Base-by-base conservation (phyloP, 2,797 vertebrate species). In the Parambassis ranga region DNA sequence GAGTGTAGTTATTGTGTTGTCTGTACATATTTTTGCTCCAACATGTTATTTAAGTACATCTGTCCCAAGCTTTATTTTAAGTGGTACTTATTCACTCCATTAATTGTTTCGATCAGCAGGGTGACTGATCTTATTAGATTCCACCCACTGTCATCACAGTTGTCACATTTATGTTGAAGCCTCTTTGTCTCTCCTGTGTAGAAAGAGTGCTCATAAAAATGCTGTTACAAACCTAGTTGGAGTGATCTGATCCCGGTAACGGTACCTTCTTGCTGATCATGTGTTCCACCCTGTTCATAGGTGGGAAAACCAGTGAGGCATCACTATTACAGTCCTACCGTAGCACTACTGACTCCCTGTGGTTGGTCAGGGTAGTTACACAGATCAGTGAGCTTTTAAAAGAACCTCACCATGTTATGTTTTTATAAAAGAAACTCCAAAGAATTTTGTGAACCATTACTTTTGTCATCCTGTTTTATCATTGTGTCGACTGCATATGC, bases 1-100 rank as follows among this genome's bases (percentile, higher is more conserved):
- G n/a, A n/a, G n/a, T n/a, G n/a, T n/a, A n/a, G n/a, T n/a, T 69
- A 65, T 66, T 71, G 2, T 4, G 18, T n/a, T 30, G 13, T 72
- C 11, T 53, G 20, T 58, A 43, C 6, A 31, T 56, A 3, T 13
- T 22, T 57, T 44, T 51, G 10, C 42, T 71, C 5, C 4, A 22
- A 28, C 10, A 16, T 69, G 62, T 33, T 72, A 44, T 75, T 69
- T 72, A 39, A 46, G 51, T 33, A 27, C 27, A 38, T 4, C 14
- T 58, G 35, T 48, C n/a, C n/a, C n/a, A n/a, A 23, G 24, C 39
- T 5, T 43, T 27, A 15, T 10, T 10, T 35, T 47, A 65, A 28
- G 20, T 26, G 32, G 16, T 38, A 72, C 26, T 47, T 35, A 15
- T 42, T 26, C 15, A 46, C 27, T 47, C 28, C 23, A 13, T 51